phyloP scores from a whole-genome alignment of 2,888 invertebrate genomes.

The Capitulum mitella region DNA sequence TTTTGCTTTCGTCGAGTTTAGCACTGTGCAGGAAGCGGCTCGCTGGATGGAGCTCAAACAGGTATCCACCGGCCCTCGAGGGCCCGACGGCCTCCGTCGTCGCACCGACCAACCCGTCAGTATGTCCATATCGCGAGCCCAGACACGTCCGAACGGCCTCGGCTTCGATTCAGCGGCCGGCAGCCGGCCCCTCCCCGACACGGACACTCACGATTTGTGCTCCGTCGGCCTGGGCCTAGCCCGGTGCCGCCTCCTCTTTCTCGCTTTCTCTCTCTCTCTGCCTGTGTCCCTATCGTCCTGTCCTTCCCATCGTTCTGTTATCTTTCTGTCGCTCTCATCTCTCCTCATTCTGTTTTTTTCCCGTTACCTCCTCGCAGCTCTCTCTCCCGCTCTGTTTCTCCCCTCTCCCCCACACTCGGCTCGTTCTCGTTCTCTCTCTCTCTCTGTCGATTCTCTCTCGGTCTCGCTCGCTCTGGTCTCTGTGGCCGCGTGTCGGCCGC shows the following conservation, averaged over 20 bases:
- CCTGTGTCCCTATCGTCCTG: neutral
- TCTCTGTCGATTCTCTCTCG: too few species aligned
- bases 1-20: slow-evolving; percentile 91
- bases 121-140: neutral
- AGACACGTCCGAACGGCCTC: neutral
- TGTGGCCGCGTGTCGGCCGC: too few species aligned
- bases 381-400: too few species aligned
- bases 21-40: slow-evolving; percentile 74
- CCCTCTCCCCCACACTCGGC: too few species aligned
- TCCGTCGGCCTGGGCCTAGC: too few species aligned
- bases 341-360: too few species aligned
- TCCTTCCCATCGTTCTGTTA: neutral
- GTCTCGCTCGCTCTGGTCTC: too few species aligned
- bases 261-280: neutral
- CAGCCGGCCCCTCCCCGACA: neutral
- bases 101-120: slow-evolving; percentile 10
- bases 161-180: neutral
- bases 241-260: neutral
- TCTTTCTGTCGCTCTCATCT: too few species aligned
- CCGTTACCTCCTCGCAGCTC: too few species aligned
- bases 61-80: slow-evolving; percentile 48
- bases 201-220: too few species aligned
- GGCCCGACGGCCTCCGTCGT: neutral
- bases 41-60: slow-evolving; percentile 88
- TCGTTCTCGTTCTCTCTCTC: too few species aligned